Conservation (phyloP, 2,888 invertebrate species). For the Plagodis pulveraria region DNA sequence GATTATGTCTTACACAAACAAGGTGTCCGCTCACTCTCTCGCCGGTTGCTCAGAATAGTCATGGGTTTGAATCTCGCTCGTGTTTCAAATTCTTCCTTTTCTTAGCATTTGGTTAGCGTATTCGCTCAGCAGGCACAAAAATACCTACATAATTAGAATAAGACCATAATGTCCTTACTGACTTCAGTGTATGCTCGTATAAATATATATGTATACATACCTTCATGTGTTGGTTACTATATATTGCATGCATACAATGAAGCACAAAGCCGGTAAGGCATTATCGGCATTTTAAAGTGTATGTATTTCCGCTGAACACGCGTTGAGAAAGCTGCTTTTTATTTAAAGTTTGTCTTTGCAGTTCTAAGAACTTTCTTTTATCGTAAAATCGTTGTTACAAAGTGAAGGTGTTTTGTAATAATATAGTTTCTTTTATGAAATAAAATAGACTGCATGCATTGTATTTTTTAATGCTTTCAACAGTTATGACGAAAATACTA, state of each 20-base stretch:
- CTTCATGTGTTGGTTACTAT: slow-evolving; percentile 18
- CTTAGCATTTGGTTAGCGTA: no score
- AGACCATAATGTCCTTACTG: neutral
- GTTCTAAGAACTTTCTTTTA: slow-evolving; percentile 1
- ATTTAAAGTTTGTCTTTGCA: slow-evolving; percentile 25
- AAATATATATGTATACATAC: neutral
- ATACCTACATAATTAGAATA: no score
- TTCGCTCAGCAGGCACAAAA: no score
- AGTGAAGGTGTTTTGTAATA: neutral
- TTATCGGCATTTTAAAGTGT: slow-evolving; percentile 60
- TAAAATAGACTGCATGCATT: no score
- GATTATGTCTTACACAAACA: no score
- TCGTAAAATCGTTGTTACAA: neutral
- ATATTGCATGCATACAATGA: slow-evolving; percentile 44
- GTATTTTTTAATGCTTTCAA: no score
- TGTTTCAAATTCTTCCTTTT: no score
- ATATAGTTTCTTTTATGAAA: slow-evolving; percentile 1
- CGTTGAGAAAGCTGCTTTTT: slow-evolving; percentile 36
- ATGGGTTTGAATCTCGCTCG: no score
- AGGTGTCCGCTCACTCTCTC: no score
- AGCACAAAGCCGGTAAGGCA: slow-evolving; percentile 51
- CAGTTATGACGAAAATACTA: no score
- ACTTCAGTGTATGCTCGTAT: neutral
- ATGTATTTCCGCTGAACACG: slow-evolving; percentile 49
- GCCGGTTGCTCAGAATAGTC: no score